phyloP scores from a whole-genome alignment of 2,888 invertebrate species.

The Cepaea hortensis region DNA sequence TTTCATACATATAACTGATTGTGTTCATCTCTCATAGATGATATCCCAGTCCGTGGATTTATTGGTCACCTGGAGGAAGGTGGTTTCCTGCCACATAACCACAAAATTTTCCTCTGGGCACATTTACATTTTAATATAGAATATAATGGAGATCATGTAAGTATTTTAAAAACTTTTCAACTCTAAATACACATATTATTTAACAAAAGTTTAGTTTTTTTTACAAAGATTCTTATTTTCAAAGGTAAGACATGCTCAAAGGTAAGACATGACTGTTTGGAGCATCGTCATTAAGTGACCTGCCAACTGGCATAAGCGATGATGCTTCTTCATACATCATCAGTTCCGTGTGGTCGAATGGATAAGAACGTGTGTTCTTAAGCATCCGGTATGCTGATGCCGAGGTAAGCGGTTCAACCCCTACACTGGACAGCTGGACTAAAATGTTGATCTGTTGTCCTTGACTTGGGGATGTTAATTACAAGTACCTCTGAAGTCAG shows the following conservation, averaged over 20 bases:
- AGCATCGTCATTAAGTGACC: not conserved
- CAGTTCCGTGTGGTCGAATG: too few relatives aligned
- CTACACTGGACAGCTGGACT: too few relatives aligned
- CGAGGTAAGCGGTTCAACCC: too few relatives aligned
- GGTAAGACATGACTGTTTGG: not conserved
- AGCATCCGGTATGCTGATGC: too few relatives aligned
- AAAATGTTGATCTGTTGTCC: too few relatives aligned
- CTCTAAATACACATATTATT: not conserved
- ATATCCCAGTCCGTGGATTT: slow-evolving; percentile 78
- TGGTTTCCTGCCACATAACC: slow-evolving; percentile 78
- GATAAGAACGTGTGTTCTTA: too few relatives aligned
- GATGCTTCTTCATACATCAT: too few relatives aligned
- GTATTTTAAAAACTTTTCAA: slow-evolving; percentile 24
- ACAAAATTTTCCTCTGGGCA: slow-evolving; percentile 78
- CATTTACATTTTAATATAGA: slow-evolving; percentile 78
- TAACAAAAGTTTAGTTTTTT: too few relatives aligned
- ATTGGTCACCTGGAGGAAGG: slow-evolving; percentile 78
- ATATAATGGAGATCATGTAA: slow-evolving; percentile 77
- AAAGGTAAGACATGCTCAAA: too few relatives aligned
- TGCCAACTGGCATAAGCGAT: too few relatives aligned
- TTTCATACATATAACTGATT: too few relatives aligned
- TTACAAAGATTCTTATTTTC: too few relatives aligned
- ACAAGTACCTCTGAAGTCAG: not conserved
- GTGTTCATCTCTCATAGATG: slow-evolving; percentile 71
- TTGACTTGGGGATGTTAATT: not conserved